phyloP scores from a whole-genome alignment of 2,888 invertebrate genomes.

The Hesperia comma region DNA sequence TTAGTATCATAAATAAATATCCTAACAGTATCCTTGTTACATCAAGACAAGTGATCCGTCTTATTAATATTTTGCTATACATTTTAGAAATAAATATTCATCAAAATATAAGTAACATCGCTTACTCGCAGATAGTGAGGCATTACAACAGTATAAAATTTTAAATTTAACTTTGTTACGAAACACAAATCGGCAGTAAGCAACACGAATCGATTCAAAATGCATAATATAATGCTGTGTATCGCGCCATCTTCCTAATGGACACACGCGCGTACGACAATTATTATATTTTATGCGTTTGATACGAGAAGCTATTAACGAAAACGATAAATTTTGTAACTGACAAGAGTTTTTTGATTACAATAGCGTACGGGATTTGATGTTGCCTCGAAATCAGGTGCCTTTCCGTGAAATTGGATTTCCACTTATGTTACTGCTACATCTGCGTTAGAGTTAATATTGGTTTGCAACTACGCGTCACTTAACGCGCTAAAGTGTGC shows the following conservation, averaged over 20 bases:
- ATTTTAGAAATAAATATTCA: no score
- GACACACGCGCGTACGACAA: conserved; percentile 36
- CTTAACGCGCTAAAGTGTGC: no score
- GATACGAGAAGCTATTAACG: conserved; percentile 24
- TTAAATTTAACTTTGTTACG: conserved; percentile 37
- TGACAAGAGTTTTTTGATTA: conserved; percentile 16
- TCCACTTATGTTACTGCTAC: no score
- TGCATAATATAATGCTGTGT: conserved; percentile 44
- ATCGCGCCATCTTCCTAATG: conserved; percentile 41
- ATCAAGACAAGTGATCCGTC: no score
- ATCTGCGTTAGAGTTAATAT: no score
- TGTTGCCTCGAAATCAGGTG: not conserved
- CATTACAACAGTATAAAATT: not conserved
- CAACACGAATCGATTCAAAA: conserved; percentile 58
- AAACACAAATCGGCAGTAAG: conserved; percentile 54
- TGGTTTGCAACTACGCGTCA: no score
- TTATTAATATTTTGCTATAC: no score
- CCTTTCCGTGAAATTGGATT: no score
- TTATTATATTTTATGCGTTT: conserved; percentile 31
- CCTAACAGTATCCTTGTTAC: no score
- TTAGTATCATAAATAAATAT: no score
- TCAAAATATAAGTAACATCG: not conserved
- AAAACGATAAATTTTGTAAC: conserved; percentile 15
- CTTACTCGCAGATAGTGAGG: not conserved
- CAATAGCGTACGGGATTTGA: conserved; percentile 12